These are phyloP conservation scores for Sebastes variabilis DNA, from an alignment of 2,797 vertebrate species.

Conservation along the genomic window DNA sequence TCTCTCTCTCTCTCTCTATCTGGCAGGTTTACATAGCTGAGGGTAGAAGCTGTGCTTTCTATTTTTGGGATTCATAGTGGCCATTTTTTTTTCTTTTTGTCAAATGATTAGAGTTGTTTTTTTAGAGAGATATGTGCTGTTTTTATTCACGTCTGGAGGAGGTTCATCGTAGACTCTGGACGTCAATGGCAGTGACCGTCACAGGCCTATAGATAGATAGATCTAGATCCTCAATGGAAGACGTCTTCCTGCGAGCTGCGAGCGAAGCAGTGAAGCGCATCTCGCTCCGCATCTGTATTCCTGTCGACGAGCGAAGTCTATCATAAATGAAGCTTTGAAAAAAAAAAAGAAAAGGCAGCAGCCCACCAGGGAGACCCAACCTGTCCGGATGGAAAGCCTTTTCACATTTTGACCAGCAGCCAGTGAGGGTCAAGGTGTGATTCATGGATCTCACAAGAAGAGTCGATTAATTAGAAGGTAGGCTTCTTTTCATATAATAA, in stretches of 20 bases:
- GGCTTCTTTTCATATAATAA: background rate
- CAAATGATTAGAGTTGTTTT: background rate
- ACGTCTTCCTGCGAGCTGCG: constrained; percentile 55
- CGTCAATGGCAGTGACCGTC: constrained; percentile 20
- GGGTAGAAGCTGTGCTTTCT: constrained; percentile 56
- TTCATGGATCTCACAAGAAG: constrained; percentile 58
- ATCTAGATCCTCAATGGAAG: constrained; percentile 70
- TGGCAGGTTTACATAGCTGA: constrained; percentile 39
- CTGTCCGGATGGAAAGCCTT: background rate
- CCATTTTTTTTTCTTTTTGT: constrained; percentile 36
- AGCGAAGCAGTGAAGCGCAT: constrained; percentile 46
- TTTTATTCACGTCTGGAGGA: background rate
- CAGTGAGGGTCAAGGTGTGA: constrained; percentile 50
- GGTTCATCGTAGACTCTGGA: background rate
- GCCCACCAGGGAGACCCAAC: background rate
- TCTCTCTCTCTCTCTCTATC: constrained; percentile 9
- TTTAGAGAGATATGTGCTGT: background rate
- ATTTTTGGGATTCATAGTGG: constrained; percentile 69
- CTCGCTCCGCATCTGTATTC: constrained; percentile 28
- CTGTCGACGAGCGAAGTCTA: constrained; percentile 28
- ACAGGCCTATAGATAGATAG: background rate
- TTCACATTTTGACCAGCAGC: constrained; percentile 38
- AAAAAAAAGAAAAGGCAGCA: background rate
- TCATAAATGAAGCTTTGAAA: constrained; percentile 38
- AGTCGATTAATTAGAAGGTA: constrained; percentile 64